These are phyloP conservation scores for Ormyrus labotus DNA, from an alignment of 2,888 invertebrate species.

Conservation along the genomic window DNA sequence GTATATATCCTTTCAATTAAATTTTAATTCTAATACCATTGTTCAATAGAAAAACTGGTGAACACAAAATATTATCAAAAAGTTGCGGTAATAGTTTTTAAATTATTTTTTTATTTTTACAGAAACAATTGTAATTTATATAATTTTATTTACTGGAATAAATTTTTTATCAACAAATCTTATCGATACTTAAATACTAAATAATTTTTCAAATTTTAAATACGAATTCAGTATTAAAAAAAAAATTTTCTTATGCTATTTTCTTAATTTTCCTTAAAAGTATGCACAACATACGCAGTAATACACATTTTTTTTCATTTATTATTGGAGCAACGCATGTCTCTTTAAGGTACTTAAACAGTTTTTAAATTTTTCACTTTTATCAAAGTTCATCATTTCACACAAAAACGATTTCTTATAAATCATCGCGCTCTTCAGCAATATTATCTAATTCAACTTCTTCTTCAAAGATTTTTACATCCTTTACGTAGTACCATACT, in stretches of 20 bases:
- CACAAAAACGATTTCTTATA: conserved; percentile 43
- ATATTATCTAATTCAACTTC: conserved; percentile 76
- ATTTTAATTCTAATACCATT: too few relatives aligned
- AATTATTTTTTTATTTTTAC: too few relatives aligned
- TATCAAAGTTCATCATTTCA: background rate
- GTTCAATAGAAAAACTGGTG: too few relatives aligned
- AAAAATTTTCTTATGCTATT: conserved; percentile 7
- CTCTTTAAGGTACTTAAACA: conserved; percentile 35
- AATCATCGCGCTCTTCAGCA: conserved; percentile 70
- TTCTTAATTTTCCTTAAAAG: conserved; percentile 3
- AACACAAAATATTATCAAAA: too few relatives aligned
- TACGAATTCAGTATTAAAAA: background rate
- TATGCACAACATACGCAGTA: conserved; percentile 5
- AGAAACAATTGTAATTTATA: too few relatives aligned
- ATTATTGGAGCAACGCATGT: conserved; percentile 4
- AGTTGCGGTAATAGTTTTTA: too few relatives aligned
- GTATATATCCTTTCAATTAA: too few relatives aligned
- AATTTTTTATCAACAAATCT: conserved; percentile 36
- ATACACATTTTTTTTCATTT: conserved; percentile 22
- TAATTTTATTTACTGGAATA: too few relatives aligned
- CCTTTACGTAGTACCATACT: conserved; percentile 84
- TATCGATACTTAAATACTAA: conserved; percentile 41
- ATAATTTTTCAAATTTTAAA: conserved; percentile 30
- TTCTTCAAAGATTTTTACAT: conserved; percentile 83
- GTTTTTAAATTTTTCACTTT: conserved; percentile 29